These are phyloP conservation scores for Octodon degus DNA, from an alignment of 2,113 vertebrate genomes.

Conservation along the genomic window DNA sequence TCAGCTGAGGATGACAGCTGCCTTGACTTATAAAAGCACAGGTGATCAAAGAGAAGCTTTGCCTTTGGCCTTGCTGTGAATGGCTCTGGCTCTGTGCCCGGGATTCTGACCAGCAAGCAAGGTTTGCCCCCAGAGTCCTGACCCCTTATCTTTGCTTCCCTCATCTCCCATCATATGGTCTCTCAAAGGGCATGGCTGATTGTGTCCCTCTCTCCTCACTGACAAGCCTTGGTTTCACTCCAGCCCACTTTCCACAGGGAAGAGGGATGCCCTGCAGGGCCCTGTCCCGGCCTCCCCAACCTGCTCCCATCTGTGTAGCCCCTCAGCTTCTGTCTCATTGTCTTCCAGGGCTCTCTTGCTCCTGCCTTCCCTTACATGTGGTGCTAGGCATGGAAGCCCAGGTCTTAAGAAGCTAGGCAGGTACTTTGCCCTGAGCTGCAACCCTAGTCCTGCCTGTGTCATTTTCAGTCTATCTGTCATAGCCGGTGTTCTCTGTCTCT, in stretches of 20 bases:
- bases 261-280: neutral
- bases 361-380: neutral
- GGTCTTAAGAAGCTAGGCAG: neutral
- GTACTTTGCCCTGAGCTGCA: neutral
- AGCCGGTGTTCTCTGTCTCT: neutral
- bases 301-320: fast-evolving
- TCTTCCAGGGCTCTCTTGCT: neutral
- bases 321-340: no score
- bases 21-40: neutral
- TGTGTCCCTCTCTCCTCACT: neutral
- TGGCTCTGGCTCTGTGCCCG: neutral
- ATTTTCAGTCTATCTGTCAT: neutral
- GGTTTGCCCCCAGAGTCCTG: no score
- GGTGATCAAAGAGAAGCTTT: neutral
- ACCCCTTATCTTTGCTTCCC: neutral
- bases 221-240: no score
- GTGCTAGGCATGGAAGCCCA: neutral
- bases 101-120: neutral
- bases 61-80: neutral
- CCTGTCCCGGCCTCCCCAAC: neutral
- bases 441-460: neutral
- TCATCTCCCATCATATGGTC: neutral
- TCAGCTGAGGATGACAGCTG: neutral
- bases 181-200: neutral
- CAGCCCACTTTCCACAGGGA: neutral